Evolutionary conservation across 2,888 invertebrate species (phyloP).

Genomic region (Polydesmus complanatus): DNA sequence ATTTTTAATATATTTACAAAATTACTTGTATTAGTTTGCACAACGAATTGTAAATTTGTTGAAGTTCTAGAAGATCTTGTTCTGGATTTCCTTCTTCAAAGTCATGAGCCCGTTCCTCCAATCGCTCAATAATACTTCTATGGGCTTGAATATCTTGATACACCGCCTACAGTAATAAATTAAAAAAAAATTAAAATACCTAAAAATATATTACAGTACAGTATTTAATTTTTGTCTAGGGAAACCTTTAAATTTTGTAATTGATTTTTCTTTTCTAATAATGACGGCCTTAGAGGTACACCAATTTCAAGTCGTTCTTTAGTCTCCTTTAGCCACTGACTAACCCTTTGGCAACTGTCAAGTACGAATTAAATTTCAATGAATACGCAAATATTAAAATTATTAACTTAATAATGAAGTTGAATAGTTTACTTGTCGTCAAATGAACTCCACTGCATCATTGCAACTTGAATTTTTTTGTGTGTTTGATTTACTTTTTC

Average conservation of each 20-base stretch:
- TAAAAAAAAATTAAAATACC: constrained; percentile 1
- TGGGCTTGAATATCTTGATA: constrained; percentile 76
- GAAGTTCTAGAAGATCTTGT: constrained; percentile 55
- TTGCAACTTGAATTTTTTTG: constrained; percentile 72
- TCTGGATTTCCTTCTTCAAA: constrained; percentile 67
- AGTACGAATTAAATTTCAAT: background rate
- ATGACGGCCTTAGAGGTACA: constrained; percentile 56
- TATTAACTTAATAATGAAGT: background rate
- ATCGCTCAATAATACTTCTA: constrained; percentile 64
- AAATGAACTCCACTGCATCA: constrained; percentile 81
- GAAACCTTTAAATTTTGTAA: constrained; percentile 56
- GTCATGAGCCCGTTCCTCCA: constrained; percentile 64
- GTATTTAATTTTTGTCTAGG: background rate
- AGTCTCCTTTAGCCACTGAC: constrained; percentile 69
- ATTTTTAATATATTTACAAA: background rate
- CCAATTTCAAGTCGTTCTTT: constrained; percentile 58
- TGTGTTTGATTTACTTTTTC: constrained; percentile 71
- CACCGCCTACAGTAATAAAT: constrained; percentile 37
- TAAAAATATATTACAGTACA: background rate
- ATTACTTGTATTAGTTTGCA: constrained; percentile 3
- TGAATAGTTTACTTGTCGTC: constrained; percentile 47
- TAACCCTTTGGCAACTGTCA: constrained; percentile 61
- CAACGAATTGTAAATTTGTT: constrained; percentile 48
- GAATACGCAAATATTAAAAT: background rate
- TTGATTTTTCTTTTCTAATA: constrained; percentile 77